Evolutionary conservation across 2,113 vertebrate species (phyloP).

Genomic region (Prietella phreatophila): DNA sequence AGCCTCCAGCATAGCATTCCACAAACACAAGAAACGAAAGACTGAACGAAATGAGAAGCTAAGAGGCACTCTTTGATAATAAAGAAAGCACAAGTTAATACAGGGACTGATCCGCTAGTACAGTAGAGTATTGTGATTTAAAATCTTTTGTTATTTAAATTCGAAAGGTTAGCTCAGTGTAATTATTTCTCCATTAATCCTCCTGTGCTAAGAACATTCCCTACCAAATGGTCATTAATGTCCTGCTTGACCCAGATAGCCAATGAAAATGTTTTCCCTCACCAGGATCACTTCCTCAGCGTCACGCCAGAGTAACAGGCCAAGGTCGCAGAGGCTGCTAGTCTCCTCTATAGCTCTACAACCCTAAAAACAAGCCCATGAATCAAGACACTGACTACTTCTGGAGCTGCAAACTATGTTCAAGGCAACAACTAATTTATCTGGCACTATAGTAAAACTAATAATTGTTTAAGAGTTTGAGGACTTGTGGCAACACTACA

Average conservation of each 20-base stretch:
- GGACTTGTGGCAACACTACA: constrained; percentile 7
- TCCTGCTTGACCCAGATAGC: constrained; percentile 53
- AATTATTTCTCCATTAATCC: constrained; percentile 6
- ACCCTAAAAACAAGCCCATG: constrained; percentile 53
- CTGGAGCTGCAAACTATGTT: constrained; percentile 53
- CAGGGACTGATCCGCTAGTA: neutral
- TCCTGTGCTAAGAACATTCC: constrained; percentile 37
- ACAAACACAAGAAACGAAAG: constrained; percentile 18
- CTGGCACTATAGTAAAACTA: constrained; percentile 63
- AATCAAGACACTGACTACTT: constrained; percentile 56
- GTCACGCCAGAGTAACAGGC: constrained; percentile 36
- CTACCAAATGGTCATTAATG: constrained; percentile 53
- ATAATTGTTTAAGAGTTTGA: constrained; percentile 60
- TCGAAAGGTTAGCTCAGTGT: constrained; percentile 22
- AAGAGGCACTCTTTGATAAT: neutral
- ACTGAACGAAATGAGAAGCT: neutral
- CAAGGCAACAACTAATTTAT: constrained; percentile 64
- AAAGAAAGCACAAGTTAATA: neutral
- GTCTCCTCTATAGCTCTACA: constrained; percentile 48
- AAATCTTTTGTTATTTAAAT: neutral
- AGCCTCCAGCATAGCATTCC: neutral
- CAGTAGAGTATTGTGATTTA: neutral
- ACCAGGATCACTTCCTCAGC: constrained; percentile 63
- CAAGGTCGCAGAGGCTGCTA: constrained; percentile 11
- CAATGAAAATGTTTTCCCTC: constrained; percentile 68